phyloP scores from a whole-genome alignment of 2,888 invertebrate species.

The Lomographa bimaculata region DNA sequence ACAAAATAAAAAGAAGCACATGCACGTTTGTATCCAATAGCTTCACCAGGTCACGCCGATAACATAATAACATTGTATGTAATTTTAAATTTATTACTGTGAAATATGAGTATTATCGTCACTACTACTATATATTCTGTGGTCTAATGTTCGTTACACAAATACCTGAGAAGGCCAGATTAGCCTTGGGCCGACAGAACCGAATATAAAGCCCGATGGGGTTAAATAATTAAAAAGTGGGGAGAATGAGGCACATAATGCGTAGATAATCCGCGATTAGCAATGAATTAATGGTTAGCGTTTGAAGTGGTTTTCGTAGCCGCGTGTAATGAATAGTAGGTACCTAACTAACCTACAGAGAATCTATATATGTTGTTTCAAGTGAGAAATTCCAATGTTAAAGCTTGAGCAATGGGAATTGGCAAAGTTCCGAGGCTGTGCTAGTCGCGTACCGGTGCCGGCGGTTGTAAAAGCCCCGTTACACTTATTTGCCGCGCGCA shows the following conservation, averaged over 20 bases:
- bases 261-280: constrained; percentile 34
- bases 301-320: constrained; percentile 26
- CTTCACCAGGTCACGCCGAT: constrained; percentile 30
- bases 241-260: constrained; percentile 20
- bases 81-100: constrained; percentile 35
- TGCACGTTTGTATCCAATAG: constrained; percentile 24
- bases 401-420: constrained; percentile 78
- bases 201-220: constrained; percentile 25
- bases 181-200: constrained; percentile 39
- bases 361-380: constrained; percentile 68
- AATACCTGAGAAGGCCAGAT: constrained; percentile 36
- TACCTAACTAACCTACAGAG: too few species aligned
- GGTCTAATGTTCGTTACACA: constrained; percentile 19
- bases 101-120: constrained; percentile 31
- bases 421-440: constrained; percentile 76
- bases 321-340: constrained; percentile 31
- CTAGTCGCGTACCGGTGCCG: constrained; percentile 61
- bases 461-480: constrained; percentile 80
- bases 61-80: constrained; percentile 31
- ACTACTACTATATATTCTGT: constrained; percentile 7
- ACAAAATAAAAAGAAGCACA: constrained; percentile 18
- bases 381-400: constrained; percentile 78
- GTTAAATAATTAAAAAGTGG: constrained; percentile 23
- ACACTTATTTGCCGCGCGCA: constrained; percentile 80
- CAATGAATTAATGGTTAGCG: constrained; percentile 48